Base-by-base conservation (phyloP, 2,113 vertebrate species). In the Zingel zingel region DNA sequence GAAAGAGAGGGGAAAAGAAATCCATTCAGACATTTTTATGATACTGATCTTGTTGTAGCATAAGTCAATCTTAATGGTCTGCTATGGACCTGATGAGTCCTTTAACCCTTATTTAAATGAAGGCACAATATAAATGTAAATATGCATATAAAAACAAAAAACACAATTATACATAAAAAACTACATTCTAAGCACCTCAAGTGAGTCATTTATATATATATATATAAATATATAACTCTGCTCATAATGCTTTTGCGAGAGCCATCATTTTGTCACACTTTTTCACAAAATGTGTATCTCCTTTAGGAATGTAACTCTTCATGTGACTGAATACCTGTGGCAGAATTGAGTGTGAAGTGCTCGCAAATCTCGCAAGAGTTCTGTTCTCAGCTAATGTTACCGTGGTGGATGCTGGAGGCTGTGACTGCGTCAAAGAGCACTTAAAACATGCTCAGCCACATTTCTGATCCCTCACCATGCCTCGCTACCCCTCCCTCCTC, bases 391-490 rank as follows among this genome's bases (percentile, higher is more conserved):
- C 77, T 87, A 87, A 80, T 75, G 75, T 87, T 86, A 85, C 75
- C 74, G 19, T 47, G 74, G 82, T 86, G 79, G 86, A 84, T 82
- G 89, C 84, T 82, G 71, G 58, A 85, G 82, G 72, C 89, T 83
- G 69, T 65, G 79, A 77, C 73, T 91, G 84, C 70, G 79, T 84
- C 91, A 84, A 69, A 83, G 78, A 79, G 74, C 81, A 85, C 90
- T 89, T 90, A 87, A 92, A 92, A 90, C 92, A 90, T 87, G 88
- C 89, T 84, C 79, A 64, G 86, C 91, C 90, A 88, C 90, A 89
- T 91, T 91, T 90, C 86, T 86, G 80, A 88, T 83, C 83, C 84
- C 88, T 80, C 83, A 62, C 87, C 86, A 79, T 85, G 84, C 86
- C 88, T 78, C 61, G 18, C 77, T 51, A 50, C 75, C 79, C 88